Evolutionary conservation across 1,140 invertebrate species (phyloP).

Genomic region (Rhysida immarginata): DNA sequence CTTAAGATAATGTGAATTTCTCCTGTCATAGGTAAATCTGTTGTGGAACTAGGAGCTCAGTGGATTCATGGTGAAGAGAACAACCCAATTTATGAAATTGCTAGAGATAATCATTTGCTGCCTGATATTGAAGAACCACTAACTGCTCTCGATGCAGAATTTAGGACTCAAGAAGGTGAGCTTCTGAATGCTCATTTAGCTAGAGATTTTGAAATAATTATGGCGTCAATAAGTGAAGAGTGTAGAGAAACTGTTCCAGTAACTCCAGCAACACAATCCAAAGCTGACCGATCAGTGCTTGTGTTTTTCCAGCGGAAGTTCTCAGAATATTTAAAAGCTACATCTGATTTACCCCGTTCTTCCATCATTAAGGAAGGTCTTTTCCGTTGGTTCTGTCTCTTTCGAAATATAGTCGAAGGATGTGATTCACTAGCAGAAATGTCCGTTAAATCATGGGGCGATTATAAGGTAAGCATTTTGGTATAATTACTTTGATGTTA

Average conservation of each 20-base stretch:
- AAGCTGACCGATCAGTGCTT: neutral
- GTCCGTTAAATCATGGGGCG: conserved; percentile 22
- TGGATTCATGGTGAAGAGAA: conserved; percentile 61
- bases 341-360: neutral
- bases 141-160: conserved; percentile 4
- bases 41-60: conserved; percentile 65
- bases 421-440: conserved; percentile 24
- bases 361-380: neutral
- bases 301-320: neutral
- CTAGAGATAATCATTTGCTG: conserved; percentile 29
- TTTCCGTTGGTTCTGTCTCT: conserved; percentile 21
- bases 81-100: conserved; percentile 47
- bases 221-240: neutral
- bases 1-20: too few species aligned
- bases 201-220: conserved; percentile 6
- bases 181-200: neutral
- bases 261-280: neutral
- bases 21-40: conserved; percentile 27
- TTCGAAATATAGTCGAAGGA: conserved; percentile 26
- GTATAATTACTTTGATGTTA: too few species aligned
- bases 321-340: neutral
- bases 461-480: conserved; percentile 19
- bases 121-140: neutral
- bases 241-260: neutral
- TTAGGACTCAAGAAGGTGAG: conserved; percentile 3